Conservation (phyloP, 2,888 invertebrate genomes). For the Cylindroiulus punctatus region DNA sequence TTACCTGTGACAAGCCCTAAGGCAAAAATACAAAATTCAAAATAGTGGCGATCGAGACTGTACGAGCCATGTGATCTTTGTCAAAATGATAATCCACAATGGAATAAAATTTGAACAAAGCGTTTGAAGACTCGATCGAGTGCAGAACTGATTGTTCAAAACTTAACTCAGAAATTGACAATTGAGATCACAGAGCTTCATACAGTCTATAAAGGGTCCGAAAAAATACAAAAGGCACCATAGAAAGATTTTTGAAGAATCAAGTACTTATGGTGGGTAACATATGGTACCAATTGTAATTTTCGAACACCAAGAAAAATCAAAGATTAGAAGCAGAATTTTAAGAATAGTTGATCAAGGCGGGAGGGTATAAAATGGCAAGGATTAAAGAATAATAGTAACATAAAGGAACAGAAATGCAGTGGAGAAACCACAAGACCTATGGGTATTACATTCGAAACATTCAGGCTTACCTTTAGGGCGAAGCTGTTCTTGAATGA, state of each 20-base stretch:
- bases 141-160: no score
- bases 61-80: neutral
- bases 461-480: slow-evolving; percentile 50
- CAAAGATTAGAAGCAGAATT: slow-evolving; percentile 14
- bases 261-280: neutral
- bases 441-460: neutral
- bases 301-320: slow-evolving; percentile 4
- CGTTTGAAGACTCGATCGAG: no score
- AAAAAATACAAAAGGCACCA: neutral
- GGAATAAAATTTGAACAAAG: neutral
- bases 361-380: neutral
- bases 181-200: neutral
- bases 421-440: slow-evolving; percentile 6
- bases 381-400: neutral
- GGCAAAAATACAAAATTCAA: slow-evolving; percentile 37
- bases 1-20: slow-evolving; percentile 40
- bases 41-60: neutral
- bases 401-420: slow-evolving; percentile 29
- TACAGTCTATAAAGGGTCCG: neutral
- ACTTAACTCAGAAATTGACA: no score
- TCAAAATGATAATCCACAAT: neutral
- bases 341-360: neutral
- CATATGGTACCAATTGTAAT: neutral
- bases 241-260: neutral
- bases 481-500: slow-evolving; percentile 55